Evolutionary conservation across 2,797 vertebrate species (phyloP).

Genomic region (Huso huso): DNA sequence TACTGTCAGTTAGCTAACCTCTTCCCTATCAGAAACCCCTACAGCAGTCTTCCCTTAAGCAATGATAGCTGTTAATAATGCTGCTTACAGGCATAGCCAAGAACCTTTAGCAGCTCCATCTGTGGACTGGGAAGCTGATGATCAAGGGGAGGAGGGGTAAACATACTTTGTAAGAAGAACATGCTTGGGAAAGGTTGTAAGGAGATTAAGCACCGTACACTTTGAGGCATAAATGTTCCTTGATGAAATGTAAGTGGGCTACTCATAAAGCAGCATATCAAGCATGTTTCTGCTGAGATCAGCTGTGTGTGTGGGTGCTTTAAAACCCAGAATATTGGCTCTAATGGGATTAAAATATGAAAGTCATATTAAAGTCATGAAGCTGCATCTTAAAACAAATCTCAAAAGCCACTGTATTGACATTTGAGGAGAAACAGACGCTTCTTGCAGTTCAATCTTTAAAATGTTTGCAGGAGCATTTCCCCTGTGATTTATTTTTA

Average conservation of each 20-base stretch:
- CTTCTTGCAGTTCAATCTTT: neutral
- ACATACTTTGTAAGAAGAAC: neutral
- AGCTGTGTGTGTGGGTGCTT: neutral
- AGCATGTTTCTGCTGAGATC: neutral
- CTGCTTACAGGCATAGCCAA: too few species aligned
- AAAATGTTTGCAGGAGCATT: too few species aligned
- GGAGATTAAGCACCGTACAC: neutral
- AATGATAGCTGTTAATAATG: too few species aligned
- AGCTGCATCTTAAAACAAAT: constrained; percentile 4
- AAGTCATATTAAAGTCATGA: neutral
- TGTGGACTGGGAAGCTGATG: neutral
- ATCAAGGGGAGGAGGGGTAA: neutral
- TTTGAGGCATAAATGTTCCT: neutral
- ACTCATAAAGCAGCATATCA: neutral
- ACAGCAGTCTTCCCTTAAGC: too few species aligned
- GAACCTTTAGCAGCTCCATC: neutral
- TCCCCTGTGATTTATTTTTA: too few species aligned
- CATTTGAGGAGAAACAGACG: neutral
- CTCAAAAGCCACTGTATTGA: neutral
- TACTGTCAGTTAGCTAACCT: too few species aligned
- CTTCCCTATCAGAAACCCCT: too few species aligned
- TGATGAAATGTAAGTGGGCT: neutral
- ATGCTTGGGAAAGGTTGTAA: neutral
- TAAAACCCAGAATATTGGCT: neutral
- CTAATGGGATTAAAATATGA: constrained; percentile 3